Evolutionary conservation across 2,113 vertebrate genomes (phyloP), one percentile per base, ranked within the genome.

Genomic region (Monarcha castaneiventris): DNA sequence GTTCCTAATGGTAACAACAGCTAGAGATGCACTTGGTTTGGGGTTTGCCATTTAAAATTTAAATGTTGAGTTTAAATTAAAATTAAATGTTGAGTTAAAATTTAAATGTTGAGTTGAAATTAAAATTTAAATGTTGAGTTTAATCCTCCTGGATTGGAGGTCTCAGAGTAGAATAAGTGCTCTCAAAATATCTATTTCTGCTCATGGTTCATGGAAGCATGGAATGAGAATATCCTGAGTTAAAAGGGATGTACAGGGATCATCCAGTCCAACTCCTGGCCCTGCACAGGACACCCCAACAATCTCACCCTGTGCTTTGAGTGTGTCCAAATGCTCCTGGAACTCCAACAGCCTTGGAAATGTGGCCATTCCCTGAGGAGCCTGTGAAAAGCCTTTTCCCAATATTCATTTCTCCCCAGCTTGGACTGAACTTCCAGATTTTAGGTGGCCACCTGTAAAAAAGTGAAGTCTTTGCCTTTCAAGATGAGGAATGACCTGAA

Each of bases 401-500:
- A n/a, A 54, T 2, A 23, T 10, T n/a, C 0, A 0, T 66, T 62
- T 52, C 16, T 44, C 21, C 5, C 21, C 17, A 54, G 16, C 35
- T 88, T 66, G 20, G n/a, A 61, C 4, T 29, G n/a, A 73, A 35
- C 1, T 4, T 23, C 11, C 15, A 21, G 2, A 69, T 81, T 68
- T 58, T 26, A 49, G n/a, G n/a, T 25, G 16, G 17, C 6, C 48
- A 56, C 25, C 19, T 25, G 2, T 49, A 52, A 68, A 48, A 4
- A 64, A 48, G 6, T 25, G 35, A 75, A 59, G 13, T 23, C 9
- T 52, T 43, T 66, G 5, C 23, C 21, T 33, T 66, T 71, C 35
- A 69, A 43, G n/a, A 22, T 32, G 43, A 74, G 44, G 32, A 68
- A 73, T 4, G 18, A 7, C 22, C 26, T 12, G 26, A 75, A 46